phyloP scores from a whole-genome alignment of 2,888 invertebrate species.

The Caenorhabditis zanzibari region DNA sequence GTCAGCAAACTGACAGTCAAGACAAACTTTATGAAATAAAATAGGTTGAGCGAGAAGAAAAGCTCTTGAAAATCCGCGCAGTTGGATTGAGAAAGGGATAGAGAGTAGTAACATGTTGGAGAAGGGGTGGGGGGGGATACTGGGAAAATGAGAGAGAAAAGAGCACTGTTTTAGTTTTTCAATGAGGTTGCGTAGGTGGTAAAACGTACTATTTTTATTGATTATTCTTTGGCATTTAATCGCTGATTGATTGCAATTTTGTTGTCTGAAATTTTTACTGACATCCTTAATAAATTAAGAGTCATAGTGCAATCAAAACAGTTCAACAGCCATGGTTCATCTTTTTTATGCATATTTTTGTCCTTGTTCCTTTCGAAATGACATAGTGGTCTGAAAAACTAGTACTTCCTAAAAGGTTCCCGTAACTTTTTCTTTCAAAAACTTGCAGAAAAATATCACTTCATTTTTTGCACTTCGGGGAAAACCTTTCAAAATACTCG shows the following conservation, averaged over 20 bases:
- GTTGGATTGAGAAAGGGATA: not conserved
- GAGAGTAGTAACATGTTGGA: conserved; percentile 31
- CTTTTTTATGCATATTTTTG: no score
- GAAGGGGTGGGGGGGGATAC: conserved; percentile 56
- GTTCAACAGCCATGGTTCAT: no score
- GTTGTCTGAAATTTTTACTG: no score
- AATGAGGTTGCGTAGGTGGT: conserved; percentile 46
- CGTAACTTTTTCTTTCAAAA: not conserved
- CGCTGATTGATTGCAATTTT: no score
- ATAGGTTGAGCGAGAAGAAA: not conserved
- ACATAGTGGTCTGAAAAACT: no score
- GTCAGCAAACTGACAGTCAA: conserved; percentile 45
- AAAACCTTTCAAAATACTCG: not conserved
- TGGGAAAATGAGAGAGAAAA: conserved; percentile 18
- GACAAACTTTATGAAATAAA: conserved; percentile 17
- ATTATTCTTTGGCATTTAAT: not conserved
- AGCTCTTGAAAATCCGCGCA: conserved; percentile 59
- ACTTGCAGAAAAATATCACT: conserved; percentile 9
- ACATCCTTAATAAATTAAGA: no score
- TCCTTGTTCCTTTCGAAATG: no score
- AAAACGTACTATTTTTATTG: conserved; percentile 25
- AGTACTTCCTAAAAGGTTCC: no score
- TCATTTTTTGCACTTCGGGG: not conserved
- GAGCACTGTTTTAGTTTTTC: conserved; percentile 38
- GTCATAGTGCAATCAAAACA: no score